These are phyloP conservation scores for Timema cristinae DNA, from an alignment of 2,888 invertebrate species.

Conservation along the genomic window DNA sequence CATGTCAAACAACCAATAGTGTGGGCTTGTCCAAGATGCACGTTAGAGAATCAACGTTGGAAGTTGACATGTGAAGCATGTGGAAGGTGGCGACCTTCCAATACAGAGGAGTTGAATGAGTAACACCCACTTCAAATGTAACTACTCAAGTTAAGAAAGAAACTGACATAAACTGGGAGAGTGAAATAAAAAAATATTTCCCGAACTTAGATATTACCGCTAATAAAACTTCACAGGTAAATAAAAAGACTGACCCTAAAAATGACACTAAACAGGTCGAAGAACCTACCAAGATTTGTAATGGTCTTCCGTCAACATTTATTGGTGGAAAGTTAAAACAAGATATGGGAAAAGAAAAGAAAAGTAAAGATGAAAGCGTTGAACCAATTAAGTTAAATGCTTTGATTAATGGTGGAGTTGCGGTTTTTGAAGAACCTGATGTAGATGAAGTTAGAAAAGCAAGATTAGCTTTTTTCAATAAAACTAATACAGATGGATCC, in stretches of 20 bases:
- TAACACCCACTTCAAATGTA: too few species aligned
- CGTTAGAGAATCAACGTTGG: slow-evolving; percentile 57
- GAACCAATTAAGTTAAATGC: neutral
- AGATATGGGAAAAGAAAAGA: slow-evolving; percentile 22
- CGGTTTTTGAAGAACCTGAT: slow-evolving; percentile 31
- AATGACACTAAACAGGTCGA: slow-evolving; percentile 26
- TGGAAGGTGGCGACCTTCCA: slow-evolving; percentile 49
- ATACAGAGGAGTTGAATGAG: slow-evolving; percentile 10
- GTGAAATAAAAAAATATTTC: slow-evolving; percentile 37
- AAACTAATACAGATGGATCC: slow-evolving; percentile 14
- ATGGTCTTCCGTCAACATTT: slow-evolving; percentile 27
- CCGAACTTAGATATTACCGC: slow-evolving; percentile 25
- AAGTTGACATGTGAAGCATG: slow-evolving; percentile 61
- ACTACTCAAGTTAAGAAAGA: slow-evolving; percentile 17
- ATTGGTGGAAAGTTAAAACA: slow-evolving; percentile 28
- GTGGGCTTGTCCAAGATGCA: slow-evolving; percentile 60
- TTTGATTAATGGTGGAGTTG: neutral
- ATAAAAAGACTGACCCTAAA: slow-evolving; percentile 21
- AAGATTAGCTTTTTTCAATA: slow-evolving; percentile 43
- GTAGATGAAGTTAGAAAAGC: slow-evolving; percentile 43
- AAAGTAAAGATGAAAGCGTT: slow-evolving; percentile 16
- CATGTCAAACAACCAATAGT: slow-evolving; percentile 18
- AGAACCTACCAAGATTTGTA: neutral
- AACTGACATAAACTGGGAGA: slow-evolving; percentile 35
- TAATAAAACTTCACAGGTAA: too few species aligned